phyloP scores from a whole-genome alignment of 2,888 invertebrate species.

The Stramonita haemastoma region DNA sequence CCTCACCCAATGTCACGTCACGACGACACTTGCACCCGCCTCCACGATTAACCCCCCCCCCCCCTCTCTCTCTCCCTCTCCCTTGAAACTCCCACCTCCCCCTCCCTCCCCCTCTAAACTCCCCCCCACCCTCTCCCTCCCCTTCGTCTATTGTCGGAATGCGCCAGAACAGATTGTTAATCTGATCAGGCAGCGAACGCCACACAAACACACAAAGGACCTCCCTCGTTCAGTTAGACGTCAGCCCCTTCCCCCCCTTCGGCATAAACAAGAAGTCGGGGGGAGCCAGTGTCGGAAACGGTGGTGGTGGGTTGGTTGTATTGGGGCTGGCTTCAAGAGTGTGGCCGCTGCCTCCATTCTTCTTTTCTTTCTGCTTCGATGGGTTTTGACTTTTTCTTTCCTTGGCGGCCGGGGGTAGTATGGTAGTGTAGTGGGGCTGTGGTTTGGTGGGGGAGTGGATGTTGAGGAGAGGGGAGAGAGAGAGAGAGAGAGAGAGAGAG shows the following conservation, averaged over 20 bases:
- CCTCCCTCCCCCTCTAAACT: too few relatives aligned
- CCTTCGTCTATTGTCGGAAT: neutral
- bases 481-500: too few relatives aligned
- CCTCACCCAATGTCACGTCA: too few relatives aligned
- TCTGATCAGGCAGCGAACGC: neutral
- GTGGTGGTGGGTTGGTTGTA: too few relatives aligned
- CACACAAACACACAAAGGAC: neutral
- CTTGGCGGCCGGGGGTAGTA: neutral
- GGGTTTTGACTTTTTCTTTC: neutral
- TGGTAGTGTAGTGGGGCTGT: neutral
- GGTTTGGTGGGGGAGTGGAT: too few relatives aligned
- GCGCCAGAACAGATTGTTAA: slow-evolving; percentile 17
- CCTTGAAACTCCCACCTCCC: too few relatives aligned
- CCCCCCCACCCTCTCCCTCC: too few relatives aligned
- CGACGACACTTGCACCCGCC: too few relatives aligned
- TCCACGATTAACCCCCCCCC: too few relatives aligned
- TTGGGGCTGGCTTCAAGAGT: neutral
- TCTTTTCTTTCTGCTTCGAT: slow-evolving; percentile 15
- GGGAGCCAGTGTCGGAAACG: too few relatives aligned
- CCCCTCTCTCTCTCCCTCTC: too few relatives aligned
- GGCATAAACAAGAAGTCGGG: neutral
- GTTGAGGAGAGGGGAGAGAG: too few relatives aligned
- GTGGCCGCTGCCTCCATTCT: neutral
- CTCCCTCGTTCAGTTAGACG: neutral
- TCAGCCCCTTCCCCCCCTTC: neutral